Evolutionary conservation across 1,140 invertebrate species (phyloP).

Genomic region (Drosophila lacteicornis): DNA sequence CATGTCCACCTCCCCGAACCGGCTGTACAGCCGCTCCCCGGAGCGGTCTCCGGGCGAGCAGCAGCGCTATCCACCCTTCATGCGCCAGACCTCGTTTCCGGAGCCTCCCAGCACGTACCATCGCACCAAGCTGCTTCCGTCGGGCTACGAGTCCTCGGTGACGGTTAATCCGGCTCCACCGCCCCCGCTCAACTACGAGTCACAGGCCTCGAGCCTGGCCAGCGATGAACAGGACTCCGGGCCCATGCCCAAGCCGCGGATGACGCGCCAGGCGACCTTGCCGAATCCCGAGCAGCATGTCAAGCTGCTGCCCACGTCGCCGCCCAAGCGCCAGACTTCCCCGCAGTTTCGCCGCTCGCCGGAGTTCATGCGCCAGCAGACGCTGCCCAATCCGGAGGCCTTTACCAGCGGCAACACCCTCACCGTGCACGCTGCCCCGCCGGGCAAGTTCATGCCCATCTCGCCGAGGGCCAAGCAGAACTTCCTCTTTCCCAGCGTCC

Average conservation of each 20-base stretch:
- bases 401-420: slow-evolving; percentile 78
- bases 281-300: slow-evolving; percentile 84
- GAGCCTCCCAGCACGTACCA: slow-evolving; percentile 70
- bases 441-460: slow-evolving; percentile 81
- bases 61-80: slow-evolving; percentile 83
- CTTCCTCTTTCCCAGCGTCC: slow-evolving; percentile 82
- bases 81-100: slow-evolving; percentile 81
- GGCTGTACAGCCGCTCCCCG: slow-evolving; percentile 81
- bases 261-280: slow-evolving; percentile 80
- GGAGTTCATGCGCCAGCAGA: slow-evolving; percentile 83
- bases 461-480: slow-evolving; percentile 84
- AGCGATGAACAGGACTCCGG: slow-evolving; percentile 67
- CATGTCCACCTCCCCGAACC: slow-evolving; percentile 84
- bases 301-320: slow-evolving; percentile 82
- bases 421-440: slow-evolving; percentile 69
- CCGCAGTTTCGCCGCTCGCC: slow-evolving; percentile 83
- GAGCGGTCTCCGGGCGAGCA: slow-evolving; percentile 80
- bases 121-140: slow-evolving; percentile 76
- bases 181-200: slow-evolving; percentile 64
- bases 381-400: slow-evolving; percentile 81
- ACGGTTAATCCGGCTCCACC: slow-evolving; percentile 26
- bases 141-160: slow-evolving; percentile 19
- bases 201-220: slow-evolving; percentile 64
- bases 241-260: slow-evolving; percentile 70
- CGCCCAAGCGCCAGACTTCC: slow-evolving; percentile 82